phyloP scores from a whole-genome alignment of 2,888 invertebrate species.

The Panzeria rudis region DNA sequence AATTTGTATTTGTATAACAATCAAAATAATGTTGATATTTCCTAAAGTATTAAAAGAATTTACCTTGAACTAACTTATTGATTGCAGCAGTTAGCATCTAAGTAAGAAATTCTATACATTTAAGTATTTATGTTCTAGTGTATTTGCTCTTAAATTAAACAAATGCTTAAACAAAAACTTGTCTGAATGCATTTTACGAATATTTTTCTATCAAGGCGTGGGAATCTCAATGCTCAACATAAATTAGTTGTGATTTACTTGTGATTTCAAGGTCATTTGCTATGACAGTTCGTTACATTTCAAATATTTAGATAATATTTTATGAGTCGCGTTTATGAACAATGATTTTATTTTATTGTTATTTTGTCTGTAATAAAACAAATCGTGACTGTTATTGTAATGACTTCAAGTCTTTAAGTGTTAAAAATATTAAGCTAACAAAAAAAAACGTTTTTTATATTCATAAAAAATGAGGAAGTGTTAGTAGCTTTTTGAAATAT shows the following conservation, averaged over 20 bases:
- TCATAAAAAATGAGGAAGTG: neutral
- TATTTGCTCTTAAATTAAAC: neutral
- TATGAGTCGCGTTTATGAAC: slow-evolving; percentile 13
- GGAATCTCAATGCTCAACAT: slow-evolving; percentile 44
- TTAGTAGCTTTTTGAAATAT: neutral
- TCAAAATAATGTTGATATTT: slow-evolving; percentile 6
- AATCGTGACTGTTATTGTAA: slow-evolving; percentile 33
- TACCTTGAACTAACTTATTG: slow-evolving; percentile 22
- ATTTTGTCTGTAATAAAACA: slow-evolving; percentile 8
- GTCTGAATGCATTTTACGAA: neutral
- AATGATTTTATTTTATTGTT: neutral
- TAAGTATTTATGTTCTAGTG: neutral
- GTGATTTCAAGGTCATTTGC: slow-evolving; percentile 53
- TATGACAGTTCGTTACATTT: slow-evolving; percentile 38
- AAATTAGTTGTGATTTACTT: slow-evolving; percentile 54
- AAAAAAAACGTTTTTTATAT: neutral
- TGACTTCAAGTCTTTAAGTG: slow-evolving; percentile 19
- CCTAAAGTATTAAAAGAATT: slow-evolving; percentile 17
- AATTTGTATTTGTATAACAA: too few relatives aligned
- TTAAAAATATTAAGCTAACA: slow-evolving; percentile 2
- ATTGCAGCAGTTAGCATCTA: slow-evolving; percentile 33
- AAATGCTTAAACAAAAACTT: neutral
- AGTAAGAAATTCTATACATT: slow-evolving; percentile 42
- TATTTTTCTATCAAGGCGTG: slow-evolving; percentile 57
- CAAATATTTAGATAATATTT: neutral